Evolutionary conservation across 2,113 vertebrate genomes (phyloP).

Genomic region (Damaliscus lunatus): DNA sequence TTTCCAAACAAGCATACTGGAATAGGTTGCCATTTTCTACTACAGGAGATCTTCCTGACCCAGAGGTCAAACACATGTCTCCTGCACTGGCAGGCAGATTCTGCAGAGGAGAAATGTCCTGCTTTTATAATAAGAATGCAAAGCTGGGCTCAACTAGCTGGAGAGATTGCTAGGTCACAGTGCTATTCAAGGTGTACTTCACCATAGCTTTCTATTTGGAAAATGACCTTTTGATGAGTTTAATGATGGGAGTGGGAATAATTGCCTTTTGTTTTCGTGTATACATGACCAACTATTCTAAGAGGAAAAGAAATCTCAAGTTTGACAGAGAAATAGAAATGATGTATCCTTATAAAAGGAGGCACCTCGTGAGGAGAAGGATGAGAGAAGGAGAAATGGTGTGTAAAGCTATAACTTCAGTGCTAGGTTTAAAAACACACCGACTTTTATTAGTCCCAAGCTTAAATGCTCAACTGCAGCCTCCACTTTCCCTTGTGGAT

Average conservation of each 20-base stretch:
- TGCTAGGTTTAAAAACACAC: neutral
- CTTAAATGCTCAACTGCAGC: neutral
- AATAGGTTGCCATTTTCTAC: neutral
- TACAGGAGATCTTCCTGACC: neutral
- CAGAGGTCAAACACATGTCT: neutral
- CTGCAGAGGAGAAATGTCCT: neutral
- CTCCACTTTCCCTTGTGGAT: neutral
- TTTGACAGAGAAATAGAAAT: neutral
- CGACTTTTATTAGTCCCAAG: neutral
- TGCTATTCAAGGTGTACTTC: accelerated
- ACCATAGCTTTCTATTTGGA: neutral
- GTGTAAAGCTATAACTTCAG: neutral
- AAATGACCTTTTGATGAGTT: neutral
- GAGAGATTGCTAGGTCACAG: accelerated
- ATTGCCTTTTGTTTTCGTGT: neutral
- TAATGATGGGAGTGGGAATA: neutral
- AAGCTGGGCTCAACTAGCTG: no score
- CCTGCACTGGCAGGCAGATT: neutral
- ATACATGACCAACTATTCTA: neutral
- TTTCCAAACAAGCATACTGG: neutral
- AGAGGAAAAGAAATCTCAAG: neutral
- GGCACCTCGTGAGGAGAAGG: neutral
- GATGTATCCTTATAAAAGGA: neutral
- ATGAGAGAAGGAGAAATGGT: neutral
- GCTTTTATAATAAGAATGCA: neutral